Conservation (phyloP, 2,888 invertebrate genomes). For the Perizoma flavofasciatum region DNA sequence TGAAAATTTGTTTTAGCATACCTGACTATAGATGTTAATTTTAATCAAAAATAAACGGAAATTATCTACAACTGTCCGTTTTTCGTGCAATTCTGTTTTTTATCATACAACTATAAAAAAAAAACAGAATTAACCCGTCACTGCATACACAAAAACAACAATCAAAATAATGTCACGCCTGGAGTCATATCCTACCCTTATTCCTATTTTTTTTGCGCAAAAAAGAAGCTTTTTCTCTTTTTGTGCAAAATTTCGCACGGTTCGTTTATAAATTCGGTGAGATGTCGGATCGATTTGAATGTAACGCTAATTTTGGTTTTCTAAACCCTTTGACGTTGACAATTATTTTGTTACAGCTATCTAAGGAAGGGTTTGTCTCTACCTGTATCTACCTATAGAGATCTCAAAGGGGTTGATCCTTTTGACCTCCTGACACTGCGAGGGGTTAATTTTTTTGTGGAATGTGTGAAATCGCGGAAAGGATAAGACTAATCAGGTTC, state of each 20-base stretch:
- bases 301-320: constrained; percentile 74
- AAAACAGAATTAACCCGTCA: constrained; percentile 26
- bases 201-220: constrained; percentile 50
- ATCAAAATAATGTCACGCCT: constrained; percentile 56
- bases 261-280: constrained; percentile 68
- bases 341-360: constrained; percentile 60
- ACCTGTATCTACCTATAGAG: constrained; percentile 65
- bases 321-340: constrained; percentile 63
- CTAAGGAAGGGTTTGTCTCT: constrained; percentile 58
- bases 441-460: constrained; percentile 55
- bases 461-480: constrained; percentile 59
- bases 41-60: too few species aligned
- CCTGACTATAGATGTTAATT: too few species aligned
- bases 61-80: too few species aligned
- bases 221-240: constrained; percentile 46
- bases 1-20: too few species aligned
- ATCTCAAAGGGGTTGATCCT: constrained; percentile 68
- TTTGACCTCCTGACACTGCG: constrained; percentile 70
- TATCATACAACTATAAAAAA: constrained; percentile 5
- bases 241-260: constrained; percentile 80
- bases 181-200: constrained; percentile 55
- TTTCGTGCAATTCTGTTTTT: not conserved
- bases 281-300: constrained; percentile 74
- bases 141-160: constrained; percentile 42
- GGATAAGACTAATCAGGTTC: constrained; percentile 54